Percentiles rank a stretch among this genome's conserved stretches.
Evolutionary conservation across 2,797 vertebrate species (phyloP).

Genomic region (Mus spretus): DNA sequence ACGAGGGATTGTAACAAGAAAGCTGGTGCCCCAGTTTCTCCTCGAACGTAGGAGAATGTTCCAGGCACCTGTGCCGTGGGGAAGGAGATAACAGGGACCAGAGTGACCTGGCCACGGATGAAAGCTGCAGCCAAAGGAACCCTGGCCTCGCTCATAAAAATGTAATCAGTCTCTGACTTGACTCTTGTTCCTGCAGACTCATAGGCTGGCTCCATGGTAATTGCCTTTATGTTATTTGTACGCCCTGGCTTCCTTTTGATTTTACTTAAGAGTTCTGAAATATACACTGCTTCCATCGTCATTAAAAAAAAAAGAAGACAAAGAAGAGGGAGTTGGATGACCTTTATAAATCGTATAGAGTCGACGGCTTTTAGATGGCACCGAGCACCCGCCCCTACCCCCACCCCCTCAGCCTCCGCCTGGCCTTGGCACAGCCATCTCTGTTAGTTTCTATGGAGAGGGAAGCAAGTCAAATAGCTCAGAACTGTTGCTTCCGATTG

Average conservation of each 20-base stretch:
- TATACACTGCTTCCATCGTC: conserved; percentile 22
- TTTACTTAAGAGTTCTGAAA: conserved; percentile 48
- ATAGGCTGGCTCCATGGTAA: background rate
- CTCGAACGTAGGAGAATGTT: background rate
- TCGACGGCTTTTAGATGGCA: background rate
- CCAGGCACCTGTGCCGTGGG: background rate
- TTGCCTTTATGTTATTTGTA: conserved; percentile 12
- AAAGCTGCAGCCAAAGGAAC: background rate
- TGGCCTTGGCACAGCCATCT: background rate
- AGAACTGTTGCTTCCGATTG: background rate
- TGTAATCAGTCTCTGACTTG: background rate
- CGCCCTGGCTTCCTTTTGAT: conserved; percentile 24
- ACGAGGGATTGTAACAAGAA: background rate
- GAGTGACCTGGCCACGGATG: background rate
- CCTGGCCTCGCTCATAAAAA: conserved; percentile 1
- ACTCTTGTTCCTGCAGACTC: background rate
- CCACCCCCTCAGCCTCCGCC: background rate
- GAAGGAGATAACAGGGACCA: background rate
- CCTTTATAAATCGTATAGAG: background rate
- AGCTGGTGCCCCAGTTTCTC: background rate
- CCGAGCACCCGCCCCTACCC: background rate
- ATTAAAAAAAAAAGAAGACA: background rate
- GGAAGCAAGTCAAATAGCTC: background rate
- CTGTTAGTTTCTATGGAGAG: background rate
- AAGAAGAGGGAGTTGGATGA: background rate